Conservation (phyloP, 2,888 invertebrate genomes). For the Drosophila maculinotata region DNA sequence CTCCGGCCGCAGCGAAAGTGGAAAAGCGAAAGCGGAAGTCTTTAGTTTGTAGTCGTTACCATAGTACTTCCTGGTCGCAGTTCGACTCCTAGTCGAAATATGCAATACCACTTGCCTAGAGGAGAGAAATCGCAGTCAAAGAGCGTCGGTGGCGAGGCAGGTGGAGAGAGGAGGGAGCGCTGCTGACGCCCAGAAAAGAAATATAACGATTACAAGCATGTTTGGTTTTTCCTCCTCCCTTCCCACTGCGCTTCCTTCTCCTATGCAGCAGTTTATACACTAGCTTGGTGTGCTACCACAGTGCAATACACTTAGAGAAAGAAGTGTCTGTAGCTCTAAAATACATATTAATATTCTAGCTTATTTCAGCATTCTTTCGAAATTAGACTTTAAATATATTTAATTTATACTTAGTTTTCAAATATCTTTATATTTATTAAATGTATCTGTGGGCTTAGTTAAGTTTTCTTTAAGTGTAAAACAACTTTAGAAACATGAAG, state of each 20-base stretch:
- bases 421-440: too few relatives aligned
- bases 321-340: background rate
- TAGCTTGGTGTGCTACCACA: conserved; percentile 13
- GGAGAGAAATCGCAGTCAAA: conserved; percentile 29
- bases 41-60: conserved; percentile 70
- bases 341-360: too few relatives aligned
- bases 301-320: conserved; percentile 43
- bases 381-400: too few relatives aligned
- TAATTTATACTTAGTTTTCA: too few relatives aligned
- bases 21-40: conserved; percentile 61
- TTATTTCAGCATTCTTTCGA: too few relatives aligned
- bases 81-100: conserved; percentile 57
- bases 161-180: background rate
- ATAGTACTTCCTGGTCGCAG: conserved; percentile 24
- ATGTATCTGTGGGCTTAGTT: background rate
- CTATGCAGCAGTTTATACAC: conserved; percentile 21
- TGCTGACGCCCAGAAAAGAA: too few relatives aligned
- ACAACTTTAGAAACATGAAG: conserved; percentile 53
- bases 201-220: conserved; percentile 61
- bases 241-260: background rate
- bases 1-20: conserved; percentile 18
- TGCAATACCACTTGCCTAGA: conserved; percentile 49
- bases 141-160: too few relatives aligned
- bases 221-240: conserved; percentile 29
- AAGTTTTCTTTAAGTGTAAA: conserved; percentile 48